phyloP scores from a whole-genome alignment of 2,113 vertebrate genomes.

The Anolis carolinensis region DNA sequence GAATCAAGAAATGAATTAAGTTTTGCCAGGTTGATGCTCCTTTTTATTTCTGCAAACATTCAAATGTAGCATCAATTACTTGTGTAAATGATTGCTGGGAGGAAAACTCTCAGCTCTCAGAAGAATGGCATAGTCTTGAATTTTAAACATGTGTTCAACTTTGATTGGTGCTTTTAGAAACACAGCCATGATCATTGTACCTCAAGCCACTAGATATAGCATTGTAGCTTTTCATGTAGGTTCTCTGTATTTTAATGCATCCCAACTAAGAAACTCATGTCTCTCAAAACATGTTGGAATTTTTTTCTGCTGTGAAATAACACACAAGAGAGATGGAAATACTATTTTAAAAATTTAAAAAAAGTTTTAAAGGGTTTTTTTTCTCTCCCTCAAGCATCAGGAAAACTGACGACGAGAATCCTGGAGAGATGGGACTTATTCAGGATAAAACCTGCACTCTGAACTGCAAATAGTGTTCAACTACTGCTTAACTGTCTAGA shows the following conservation, averaged over 20 bases:
- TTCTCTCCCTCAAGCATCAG: too few relatives aligned
- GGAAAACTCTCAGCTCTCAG: not conserved
- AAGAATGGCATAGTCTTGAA: constrained; percentile 8
- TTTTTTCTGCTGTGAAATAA: too few relatives aligned
- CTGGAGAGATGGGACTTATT: too few relatives aligned
- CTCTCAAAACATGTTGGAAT: too few relatives aligned
- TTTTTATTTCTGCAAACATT: constrained; percentile 30
- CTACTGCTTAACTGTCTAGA: too few relatives aligned
- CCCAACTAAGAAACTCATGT: not conserved
- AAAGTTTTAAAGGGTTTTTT: too few relatives aligned
- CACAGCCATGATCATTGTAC: not conserved
- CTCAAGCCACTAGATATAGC: not conserved
- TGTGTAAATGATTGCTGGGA: constrained; percentile 3
- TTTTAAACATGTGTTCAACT: constrained; percentile 8
- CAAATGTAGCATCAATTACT: constrained; percentile 2
- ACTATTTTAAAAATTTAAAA: too few relatives aligned
- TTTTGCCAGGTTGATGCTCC: constrained; percentile 11
- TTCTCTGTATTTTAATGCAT: too few relatives aligned
- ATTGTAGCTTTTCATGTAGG: not conserved
- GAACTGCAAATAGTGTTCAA: too few relatives aligned
- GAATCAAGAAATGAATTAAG: constrained; percentile 41
- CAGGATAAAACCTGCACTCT: too few relatives aligned
- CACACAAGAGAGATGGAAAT: too few relatives aligned
- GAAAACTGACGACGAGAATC: too few relatives aligned
- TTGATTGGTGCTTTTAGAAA: not conserved